Evolutionary conservation across 2,888 invertebrate species (phyloP), one percentile per base, ranked within the genome.

Genomic region (Dicyrtomina minuta): DNA sequence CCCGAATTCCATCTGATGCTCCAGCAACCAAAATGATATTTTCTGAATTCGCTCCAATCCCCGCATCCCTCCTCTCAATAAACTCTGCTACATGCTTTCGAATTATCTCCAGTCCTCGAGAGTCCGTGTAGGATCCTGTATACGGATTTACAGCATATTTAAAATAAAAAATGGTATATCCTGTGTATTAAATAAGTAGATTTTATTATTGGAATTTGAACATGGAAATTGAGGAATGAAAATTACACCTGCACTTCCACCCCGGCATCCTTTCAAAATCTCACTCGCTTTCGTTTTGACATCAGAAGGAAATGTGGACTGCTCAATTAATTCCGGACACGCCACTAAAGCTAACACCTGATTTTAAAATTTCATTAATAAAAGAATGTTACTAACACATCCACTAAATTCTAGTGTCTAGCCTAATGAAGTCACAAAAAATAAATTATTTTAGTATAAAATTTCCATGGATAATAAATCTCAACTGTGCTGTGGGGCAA

Each of bases 1-100:
- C 93, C 86, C 96, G 93, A 81, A 99, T 98, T 75, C 88, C 93
- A 80, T 91, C 93, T 70, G 96, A 95, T 53, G 99, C 99, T 77
- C 90, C 98, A 49, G 90, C 90, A 27, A 90, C 88, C 27, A 98
- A 85, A 79, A 92, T 88, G 70, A 99, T 84, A 83, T 96, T 88
- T 76, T 89, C 85, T 84, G 89, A 90, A 81, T 90, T 85, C 53
- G 88, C 82, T 0, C 90, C 87, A 64, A 89, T 82, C 69, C 87
- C 86, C 0, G 88, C 89, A 83, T 97, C 97, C 70, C 99, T 89
- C 33, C 87, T 83, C 81, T 87, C 83, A 80, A 99, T 97, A 83
- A 92, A 99, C 71, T 88, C 84, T 0, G 96, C 93, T n/a, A 90
- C 91, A 83, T 96, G 92, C 68, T 87, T 88, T 6, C 98, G 87